These are phyloP conservation scores for Pachypsylla venusta DNA, from an alignment of 1,140 invertebrate species.

Conservation along the genomic window DNA sequence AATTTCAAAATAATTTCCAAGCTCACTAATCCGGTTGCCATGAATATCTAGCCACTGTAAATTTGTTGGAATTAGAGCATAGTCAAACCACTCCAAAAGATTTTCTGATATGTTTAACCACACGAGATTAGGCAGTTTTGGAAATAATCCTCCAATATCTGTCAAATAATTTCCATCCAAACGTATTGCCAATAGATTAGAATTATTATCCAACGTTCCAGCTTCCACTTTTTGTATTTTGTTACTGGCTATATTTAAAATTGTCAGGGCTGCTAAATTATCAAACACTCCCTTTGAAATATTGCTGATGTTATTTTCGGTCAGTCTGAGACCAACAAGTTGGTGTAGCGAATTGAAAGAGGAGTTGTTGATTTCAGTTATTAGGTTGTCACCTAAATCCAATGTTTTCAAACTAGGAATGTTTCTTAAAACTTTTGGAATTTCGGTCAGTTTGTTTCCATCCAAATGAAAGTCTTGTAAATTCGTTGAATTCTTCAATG, in stretches of 20 bases:
- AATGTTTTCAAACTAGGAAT: slow-evolving; percentile 67
- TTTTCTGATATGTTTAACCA: slow-evolving; percentile 89
- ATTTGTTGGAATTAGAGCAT: slow-evolving; percentile 74
- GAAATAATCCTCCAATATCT: slow-evolving; percentile 69
- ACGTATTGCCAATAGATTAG: slow-evolving; percentile 68
- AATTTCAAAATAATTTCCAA: slow-evolving; percentile 81
- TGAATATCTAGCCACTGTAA: slow-evolving; percentile 83
- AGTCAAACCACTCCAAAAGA: slow-evolving; percentile 74
- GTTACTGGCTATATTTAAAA: slow-evolving; percentile 75
- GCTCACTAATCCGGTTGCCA: slow-evolving; percentile 66
- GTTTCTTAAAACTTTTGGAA: slow-evolving; percentile 69
- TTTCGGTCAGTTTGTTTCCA: slow-evolving; percentile 62
- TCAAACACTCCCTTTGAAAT: slow-evolving; percentile 68
- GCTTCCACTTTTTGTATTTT: slow-evolving; percentile 70
- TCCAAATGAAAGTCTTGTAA: slow-evolving; percentile 79
- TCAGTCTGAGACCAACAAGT: slow-evolving; percentile 66
- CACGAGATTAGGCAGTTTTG: slow-evolving; percentile 68
- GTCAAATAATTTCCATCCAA: slow-evolving; percentile 75
- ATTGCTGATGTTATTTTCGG: slow-evolving; percentile 77
- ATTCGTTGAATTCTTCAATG: slow-evolving; percentile 67
- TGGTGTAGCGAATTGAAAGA: slow-evolving; percentile 65
- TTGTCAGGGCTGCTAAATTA: slow-evolving; percentile 65
- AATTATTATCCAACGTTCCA: slow-evolving; percentile 67
- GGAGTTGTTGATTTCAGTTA: slow-evolving; percentile 62
- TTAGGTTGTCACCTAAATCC: slow-evolving; percentile 78